Base-by-base conservation (phyloP, 2,113 vertebrate species). In the Sitta europaea region DNA sequence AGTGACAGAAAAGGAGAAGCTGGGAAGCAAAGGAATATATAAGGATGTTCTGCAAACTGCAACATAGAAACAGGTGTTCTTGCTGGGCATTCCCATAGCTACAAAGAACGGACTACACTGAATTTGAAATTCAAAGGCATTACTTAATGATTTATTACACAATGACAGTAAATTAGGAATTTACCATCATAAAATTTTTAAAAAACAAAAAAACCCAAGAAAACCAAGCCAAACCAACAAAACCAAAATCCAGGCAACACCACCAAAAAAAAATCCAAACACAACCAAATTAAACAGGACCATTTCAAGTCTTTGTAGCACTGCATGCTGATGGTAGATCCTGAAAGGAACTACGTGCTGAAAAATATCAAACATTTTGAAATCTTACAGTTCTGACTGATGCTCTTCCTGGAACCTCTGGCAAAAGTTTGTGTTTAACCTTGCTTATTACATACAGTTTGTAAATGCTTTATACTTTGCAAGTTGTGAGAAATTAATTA, bases 401-500 rank as follows among this genome's bases (percentile, higher is more conserved):
- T 42, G 35, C 5, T 36, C 11, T 57, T 72, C 40, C 36, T 71
- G 42, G 16, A 50, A 65, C 7, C 19, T 31, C 65, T 66, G 58
- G 38, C 23, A 68, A 96, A 95, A 89, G 29, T 92, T 38, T 59
- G 29, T 31, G 40, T 82, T 28, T 58, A 82, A 57, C 48, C 15
- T 66, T 79, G 58, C 31, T 11, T 88, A 43, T 80, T 67, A 57
- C 6, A 45, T 70, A 12, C 38, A 82, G 54, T 86, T 91, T 93
- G 29, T 50, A 89, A 95, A 82, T 20, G 10, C 10, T 74, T 96
- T 74, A n/a, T 33, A 47, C n/a, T 70, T 63, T 33, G 8, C 8
- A 94, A 63, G 42, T 90, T 92, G 28, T 66, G 40, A 90, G 58
- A 93, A 94, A 84, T 83, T 93, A 87, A 75, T 96, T 95, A 74